These are phyloP conservation scores for Heloderma charlesbogerti DNA, from an alignment of 2,113 vertebrate species.

Conservation along the genomic window DNA sequence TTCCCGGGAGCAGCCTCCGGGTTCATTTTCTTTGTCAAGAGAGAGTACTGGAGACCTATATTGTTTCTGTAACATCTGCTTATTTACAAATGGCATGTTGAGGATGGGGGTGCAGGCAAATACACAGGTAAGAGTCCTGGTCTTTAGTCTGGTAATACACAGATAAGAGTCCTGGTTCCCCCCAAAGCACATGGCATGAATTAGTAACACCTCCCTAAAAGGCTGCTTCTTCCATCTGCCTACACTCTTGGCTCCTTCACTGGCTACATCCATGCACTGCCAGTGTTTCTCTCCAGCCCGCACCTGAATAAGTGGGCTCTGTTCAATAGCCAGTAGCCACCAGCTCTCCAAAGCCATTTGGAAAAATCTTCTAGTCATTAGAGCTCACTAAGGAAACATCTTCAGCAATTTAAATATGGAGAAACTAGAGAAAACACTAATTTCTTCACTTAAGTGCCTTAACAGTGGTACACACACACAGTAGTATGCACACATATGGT, in stretches of 20 bases:
- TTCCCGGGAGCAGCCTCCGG: no score
- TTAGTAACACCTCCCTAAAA: not conserved
- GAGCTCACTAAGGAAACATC: not conserved
- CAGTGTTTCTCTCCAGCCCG: not conserved
- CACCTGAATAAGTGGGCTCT: not conserved
- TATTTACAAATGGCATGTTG: no score
- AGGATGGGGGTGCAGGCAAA: not conserved
- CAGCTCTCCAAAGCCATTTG: not conserved
- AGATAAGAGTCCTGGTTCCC: not conserved
- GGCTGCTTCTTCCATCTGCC: not conserved
- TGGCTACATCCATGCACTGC: not conserved
- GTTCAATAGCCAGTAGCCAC: not conserved
- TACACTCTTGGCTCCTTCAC: not conserved
- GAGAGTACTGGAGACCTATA: no score
- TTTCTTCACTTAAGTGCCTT: not conserved
- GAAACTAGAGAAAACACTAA: not conserved
- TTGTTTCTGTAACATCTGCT: no score
- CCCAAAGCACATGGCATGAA: not conserved
- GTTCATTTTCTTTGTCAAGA: no score
- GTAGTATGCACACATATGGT: no score
- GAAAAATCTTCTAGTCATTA: not conserved
- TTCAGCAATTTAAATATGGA: not conserved
- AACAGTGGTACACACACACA: no score
- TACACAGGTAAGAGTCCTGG: not conserved
- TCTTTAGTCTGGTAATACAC: no score